A percentile compares a stretch with the other conserved stretches of the same genome.
These are phyloP conservation scores for Folsomia candida DNA, from an alignment of 2,888 invertebrate species.

Conservation along the genomic window DNA sequence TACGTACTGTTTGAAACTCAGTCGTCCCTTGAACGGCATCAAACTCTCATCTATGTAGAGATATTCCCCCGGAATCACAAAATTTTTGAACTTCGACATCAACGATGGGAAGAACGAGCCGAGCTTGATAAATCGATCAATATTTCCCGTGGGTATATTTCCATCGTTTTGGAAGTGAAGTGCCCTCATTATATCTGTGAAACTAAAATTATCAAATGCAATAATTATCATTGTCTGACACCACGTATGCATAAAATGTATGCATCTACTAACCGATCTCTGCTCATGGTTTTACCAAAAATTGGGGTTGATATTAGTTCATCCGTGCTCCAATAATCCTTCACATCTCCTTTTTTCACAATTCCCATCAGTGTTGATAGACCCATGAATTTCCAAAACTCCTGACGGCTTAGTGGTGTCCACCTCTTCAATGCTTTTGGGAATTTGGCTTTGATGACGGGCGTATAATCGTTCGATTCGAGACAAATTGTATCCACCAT, in stretches of 20 bases:
- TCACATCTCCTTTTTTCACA: conserved; percentile 18
- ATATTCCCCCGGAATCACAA: background rate
- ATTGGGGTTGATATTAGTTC: conserved; percentile 19
- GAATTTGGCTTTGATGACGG: too few species aligned
- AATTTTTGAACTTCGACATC: conserved; percentile 4
- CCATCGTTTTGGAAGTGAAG: conserved; percentile 7
- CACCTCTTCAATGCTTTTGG: conserved; percentile 7
- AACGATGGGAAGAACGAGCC: conserved; percentile 23
- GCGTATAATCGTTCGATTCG: conserved; percentile 6
- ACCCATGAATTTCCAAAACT: conserved; percentile 33
- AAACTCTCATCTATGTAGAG: conserved; percentile 17
- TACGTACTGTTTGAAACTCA: conserved; percentile 16
- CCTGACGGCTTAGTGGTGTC: background rate
- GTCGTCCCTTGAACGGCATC: conserved; percentile 9
- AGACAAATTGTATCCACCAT: background rate
- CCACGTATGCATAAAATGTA: too few species aligned
- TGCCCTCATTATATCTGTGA: background rate
- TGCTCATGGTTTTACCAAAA: conserved; percentile 25
- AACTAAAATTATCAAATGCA: background rate
- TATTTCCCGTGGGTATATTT: background rate
- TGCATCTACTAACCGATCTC: conserved; percentile 16
- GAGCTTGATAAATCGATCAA: conserved; percentile 25
- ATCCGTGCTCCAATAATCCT: conserved; percentile 29
- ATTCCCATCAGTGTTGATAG: conserved; percentile 28
- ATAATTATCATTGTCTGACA: background rate